These are phyloP conservation scores for Tamias sibiricus DNA, from an alignment of 2,113 vertebrate genomes.

Conservation along the genomic window DNA sequence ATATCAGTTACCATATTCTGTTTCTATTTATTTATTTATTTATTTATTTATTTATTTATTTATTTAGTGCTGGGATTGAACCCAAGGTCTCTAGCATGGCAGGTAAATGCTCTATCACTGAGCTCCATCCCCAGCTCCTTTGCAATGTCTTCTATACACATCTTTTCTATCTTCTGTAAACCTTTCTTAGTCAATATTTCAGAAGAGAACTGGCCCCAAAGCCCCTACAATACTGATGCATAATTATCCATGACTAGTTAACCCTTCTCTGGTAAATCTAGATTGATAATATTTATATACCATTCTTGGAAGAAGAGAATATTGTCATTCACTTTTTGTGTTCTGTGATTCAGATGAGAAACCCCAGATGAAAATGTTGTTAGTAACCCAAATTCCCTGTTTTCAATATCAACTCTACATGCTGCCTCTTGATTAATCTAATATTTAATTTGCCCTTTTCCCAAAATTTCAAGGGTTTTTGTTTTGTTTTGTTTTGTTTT, in stretches of 20 bases:
- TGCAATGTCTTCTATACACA: not conserved
- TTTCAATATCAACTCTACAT: not conserved
- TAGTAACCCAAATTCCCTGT: not conserved
- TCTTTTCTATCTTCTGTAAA: not conserved
- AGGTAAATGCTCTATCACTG: too few species aligned
- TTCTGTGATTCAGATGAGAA: slow-evolving; percentile 21
- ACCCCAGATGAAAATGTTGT: not conserved
- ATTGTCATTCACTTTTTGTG: not conserved
- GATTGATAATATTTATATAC: not conserved
- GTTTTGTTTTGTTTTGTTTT: too few species aligned
- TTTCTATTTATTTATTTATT: not conserved
- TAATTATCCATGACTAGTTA: not conserved
- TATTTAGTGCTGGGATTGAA: too few species aligned
- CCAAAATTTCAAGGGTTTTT: not conserved
- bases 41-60: too few species aligned
- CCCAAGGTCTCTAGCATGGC: too few species aligned
- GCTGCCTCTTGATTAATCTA: not conserved
- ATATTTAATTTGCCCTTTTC: not conserved
- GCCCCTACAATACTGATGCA: not conserved
- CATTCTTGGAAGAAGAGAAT: not conserved
- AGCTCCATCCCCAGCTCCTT: not conserved
- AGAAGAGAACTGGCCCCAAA: not conserved
- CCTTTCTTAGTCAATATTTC: not conserved
- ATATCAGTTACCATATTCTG: not conserved
- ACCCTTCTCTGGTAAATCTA: not conserved